Percentiles rank a stretch among this genome's conserved stretches.
These are phyloP conservation scores for Poecilia gillii DNA, from an alignment of 2,797 vertebrate genomes.

Conservation along the genomic window DNA sequence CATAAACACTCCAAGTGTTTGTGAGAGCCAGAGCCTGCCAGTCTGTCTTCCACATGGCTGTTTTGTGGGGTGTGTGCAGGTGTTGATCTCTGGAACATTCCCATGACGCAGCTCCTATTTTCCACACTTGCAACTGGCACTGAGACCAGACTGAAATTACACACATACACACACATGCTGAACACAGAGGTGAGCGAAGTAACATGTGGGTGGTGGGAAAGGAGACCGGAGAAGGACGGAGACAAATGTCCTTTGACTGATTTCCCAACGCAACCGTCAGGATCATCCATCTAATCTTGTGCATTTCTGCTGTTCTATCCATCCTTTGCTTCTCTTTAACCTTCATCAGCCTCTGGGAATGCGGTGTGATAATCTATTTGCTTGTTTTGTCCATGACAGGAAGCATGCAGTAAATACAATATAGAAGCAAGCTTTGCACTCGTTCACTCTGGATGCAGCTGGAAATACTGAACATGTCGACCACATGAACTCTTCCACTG, in stretches of 20 bases:
- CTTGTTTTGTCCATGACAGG: conserved; percentile 41
- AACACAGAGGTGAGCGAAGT: conserved; percentile 15
- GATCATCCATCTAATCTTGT: conserved; percentile 52
- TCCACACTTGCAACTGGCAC: conserved; percentile 41
- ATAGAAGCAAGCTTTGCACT: background rate
- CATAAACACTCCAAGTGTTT: conserved; percentile 54
- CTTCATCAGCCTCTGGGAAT: conserved; percentile 35
- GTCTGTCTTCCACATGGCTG: conserved; percentile 42
- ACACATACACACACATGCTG: conserved; percentile 1
- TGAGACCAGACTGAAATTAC: conserved; percentile 10
- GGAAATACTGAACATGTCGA: conserved; percentile 40
- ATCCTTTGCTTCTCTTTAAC: conserved; percentile 40
- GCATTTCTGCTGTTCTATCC: conserved; percentile 26
- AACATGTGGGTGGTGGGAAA: conserved; percentile 22
- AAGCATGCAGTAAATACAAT: conserved; percentile 26
- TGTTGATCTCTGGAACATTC: conserved; percentile 65
- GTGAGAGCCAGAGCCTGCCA: conserved; percentile 36
- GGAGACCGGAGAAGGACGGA: conserved; percentile 16
- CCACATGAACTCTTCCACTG: conserved; percentile 19
- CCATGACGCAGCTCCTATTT: conserved; percentile 53
- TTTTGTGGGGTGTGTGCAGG: conserved; percentile 51
- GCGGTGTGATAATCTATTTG: conserved; percentile 43
- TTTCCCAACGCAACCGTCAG: conserved; percentile 41
- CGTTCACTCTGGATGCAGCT: conserved; percentile 30
- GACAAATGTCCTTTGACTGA: conserved; percentile 41